Conservation (phyloP, 2,888 invertebrate genomes). For the Caenorhabditis sp. region DNA sequence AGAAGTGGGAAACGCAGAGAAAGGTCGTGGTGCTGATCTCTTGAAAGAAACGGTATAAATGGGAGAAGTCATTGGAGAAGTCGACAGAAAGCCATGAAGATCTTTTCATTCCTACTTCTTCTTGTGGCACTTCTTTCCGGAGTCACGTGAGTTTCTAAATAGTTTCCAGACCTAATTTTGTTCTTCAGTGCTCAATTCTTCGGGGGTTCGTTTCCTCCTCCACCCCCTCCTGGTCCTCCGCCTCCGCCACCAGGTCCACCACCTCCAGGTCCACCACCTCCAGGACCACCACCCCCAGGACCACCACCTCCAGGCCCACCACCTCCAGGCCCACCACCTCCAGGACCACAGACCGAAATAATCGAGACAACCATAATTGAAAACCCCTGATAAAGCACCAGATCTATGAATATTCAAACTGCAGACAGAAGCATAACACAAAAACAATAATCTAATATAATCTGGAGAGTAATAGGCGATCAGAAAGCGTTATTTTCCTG, state of each 20-base stretch:
- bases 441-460: background rate
- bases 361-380: constrained; percentile 25
- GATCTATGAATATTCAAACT: too few relatives aligned
- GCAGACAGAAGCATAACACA: too few relatives aligned
- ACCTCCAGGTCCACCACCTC: constrained; percentile 8
- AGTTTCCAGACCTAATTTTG: background rate
- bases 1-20: background rate
- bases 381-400: constrained; percentile 7
- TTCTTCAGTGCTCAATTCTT: constrained; percentile 11
- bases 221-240: constrained; percentile 3
- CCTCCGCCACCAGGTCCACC: constrained; percentile 9
- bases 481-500: background rate
- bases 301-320: constrained; percentile 38
- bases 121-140: background rate
- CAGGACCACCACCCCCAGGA: constrained; percentile 19
- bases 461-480: background rate
- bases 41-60: constrained; percentile 1
- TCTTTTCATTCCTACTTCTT: background rate
- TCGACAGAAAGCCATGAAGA: background rate
- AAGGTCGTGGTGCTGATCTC: constrained; percentile 14
- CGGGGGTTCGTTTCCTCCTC: constrained; percentile 6
- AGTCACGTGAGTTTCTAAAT: background rate
- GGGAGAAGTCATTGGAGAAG: background rate
- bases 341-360: constrained; percentile 12
- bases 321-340: constrained; percentile 32